Evolutionary conservation across 2,888 invertebrate genomes (phyloP).

Genomic region (Sceliomorpha sp.): DNA sequence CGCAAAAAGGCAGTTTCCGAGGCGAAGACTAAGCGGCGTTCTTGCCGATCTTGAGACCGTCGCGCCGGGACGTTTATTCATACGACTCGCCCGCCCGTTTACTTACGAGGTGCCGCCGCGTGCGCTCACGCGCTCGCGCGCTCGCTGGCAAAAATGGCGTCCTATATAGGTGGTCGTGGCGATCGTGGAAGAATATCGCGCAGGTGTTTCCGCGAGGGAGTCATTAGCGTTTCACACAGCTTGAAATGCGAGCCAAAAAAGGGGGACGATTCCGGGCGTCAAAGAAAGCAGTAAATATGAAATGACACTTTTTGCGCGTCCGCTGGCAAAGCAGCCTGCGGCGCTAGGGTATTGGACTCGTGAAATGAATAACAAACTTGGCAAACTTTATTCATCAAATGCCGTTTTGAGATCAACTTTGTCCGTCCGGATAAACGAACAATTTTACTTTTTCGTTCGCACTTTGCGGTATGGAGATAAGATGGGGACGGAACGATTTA

Average conservation of each 20-base stretch:
- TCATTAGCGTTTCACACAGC: constrained; percentile 41
- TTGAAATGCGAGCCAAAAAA: constrained; percentile 35
- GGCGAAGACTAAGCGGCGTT: constrained; percentile 23
- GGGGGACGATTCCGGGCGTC: constrained; percentile 14
- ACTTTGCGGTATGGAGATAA: too few relatives aligned
- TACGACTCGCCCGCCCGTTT: constrained; percentile 17
- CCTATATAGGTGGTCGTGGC: constrained; percentile 11
- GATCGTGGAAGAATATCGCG: constrained; percentile 37
- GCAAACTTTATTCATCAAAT: constrained; percentile 12
- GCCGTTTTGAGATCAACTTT: constrained; percentile 6
- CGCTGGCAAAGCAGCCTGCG: constrained; percentile 25
- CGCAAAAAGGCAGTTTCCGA: constrained; percentile 27
- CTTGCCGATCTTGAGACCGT: constrained; percentile 43
- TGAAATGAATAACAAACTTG: constrained; percentile 21
- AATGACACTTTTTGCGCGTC: constrained; percentile 32
- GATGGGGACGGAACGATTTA: too few relatives aligned
- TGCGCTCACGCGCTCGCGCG: constrained; percentile 10
- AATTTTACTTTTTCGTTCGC: too few relatives aligned
- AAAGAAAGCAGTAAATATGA: constrained; percentile 43
- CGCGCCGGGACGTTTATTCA: constrained; percentile 42
- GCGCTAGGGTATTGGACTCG: constrained; percentile 24
- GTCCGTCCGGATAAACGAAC: too few relatives aligned
- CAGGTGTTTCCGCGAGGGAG: constrained; percentile 51
- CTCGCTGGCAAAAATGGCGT: constrained; percentile 39
- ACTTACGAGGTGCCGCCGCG: constrained; percentile 17